phyloP scores from a whole-genome alignment of 2,113 vertebrate genomes.

The Trinectes maculatus region DNA sequence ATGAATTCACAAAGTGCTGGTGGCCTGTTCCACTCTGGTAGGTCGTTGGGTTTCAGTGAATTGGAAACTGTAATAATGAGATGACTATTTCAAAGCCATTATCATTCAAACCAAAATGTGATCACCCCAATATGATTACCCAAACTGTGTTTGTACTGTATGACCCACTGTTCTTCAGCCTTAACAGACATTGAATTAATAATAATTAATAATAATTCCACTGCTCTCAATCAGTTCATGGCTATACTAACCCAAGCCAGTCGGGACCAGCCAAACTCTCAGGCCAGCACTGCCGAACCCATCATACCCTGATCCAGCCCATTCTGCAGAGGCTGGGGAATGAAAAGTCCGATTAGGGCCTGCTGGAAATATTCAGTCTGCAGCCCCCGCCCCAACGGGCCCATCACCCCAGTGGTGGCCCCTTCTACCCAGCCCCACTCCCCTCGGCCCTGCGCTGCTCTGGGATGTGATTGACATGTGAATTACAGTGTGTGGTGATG shows the following conservation, averaged over 20 bases:
- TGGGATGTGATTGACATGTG: conserved; percentile 82
- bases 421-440: conserved; percentile 63
- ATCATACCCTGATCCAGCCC: conserved; percentile 47
- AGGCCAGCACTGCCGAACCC: conserved; percentile 35
- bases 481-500: conserved; percentile 85
- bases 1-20: neutral
- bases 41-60: conserved; percentile 5
- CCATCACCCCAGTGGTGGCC: conserved; percentile 55
- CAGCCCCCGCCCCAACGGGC: conserved; percentile 51
- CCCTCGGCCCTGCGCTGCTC: conserved; percentile 50
- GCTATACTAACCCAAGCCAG: conserved; percentile 34
- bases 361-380: conserved; percentile 81
- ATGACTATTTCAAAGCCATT: neutral
- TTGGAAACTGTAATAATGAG: neutral
- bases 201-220: conserved; percentile 45
- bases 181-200: conserved; percentile 29
- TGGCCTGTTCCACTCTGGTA: neutral
- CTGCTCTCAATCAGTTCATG: conserved; percentile 27
- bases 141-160: neutral
- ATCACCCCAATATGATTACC: too few species aligned
- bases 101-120: too few species aligned
- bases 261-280: conserved; percentile 47
- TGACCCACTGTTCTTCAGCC: conserved; percentile 7
- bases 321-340: conserved; percentile 58
- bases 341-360: conserved; percentile 76